These are phyloP conservation scores for Drosophila parabipectinata DNA, from an alignment of 1,140 invertebrate species.

Conservation along the genomic window DNA sequence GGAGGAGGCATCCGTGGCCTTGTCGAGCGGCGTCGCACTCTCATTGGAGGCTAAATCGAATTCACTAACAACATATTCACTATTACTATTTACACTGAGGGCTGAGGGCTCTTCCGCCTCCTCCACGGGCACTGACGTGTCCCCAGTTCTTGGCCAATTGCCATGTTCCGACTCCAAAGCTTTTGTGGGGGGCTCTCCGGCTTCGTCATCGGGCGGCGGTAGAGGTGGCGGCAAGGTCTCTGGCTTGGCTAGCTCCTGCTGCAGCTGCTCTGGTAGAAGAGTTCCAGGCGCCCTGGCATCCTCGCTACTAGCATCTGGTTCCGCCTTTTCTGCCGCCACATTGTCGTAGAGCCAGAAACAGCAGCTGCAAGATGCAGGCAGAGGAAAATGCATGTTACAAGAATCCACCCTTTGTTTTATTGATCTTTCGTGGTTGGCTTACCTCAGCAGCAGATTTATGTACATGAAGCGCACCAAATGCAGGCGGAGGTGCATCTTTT, in stretches of 20 bases:
- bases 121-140: conserved; percentile 65
- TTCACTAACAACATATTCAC: conserved; percentile 51
- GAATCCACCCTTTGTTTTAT: background rate
- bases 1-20: background rate
- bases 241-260: conserved; percentile 28
- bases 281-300: background rate
- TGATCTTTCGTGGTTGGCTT: conserved; percentile 3
- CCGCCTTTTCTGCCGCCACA: conserved; percentile 49
- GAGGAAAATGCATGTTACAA: conserved; percentile 13
- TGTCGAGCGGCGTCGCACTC: conserved; percentile 6
- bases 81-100: conserved; percentile 65
- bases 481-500: conserved; percentile 64
- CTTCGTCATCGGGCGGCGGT: conserved; percentile 13
- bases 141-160: conserved; percentile 53
- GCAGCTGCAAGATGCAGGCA: conserved; percentile 49
- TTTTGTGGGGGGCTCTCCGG: conserved; percentile 18
- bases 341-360: conserved; percentile 76
- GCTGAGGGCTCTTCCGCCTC: background rate
- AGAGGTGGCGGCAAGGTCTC: conserved; percentile 16
- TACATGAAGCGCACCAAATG: conserved; percentile 77
- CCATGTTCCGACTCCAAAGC: conserved; percentile 32
- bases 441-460: conserved; percentile 70
- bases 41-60: conserved; percentile 48
- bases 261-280: background rate
- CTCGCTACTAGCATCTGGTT: conserved; percentile 33